Evolutionary conservation across 2,113 vertebrate genomes (phyloP).

Genomic region (Tyrannus savana): DNA sequence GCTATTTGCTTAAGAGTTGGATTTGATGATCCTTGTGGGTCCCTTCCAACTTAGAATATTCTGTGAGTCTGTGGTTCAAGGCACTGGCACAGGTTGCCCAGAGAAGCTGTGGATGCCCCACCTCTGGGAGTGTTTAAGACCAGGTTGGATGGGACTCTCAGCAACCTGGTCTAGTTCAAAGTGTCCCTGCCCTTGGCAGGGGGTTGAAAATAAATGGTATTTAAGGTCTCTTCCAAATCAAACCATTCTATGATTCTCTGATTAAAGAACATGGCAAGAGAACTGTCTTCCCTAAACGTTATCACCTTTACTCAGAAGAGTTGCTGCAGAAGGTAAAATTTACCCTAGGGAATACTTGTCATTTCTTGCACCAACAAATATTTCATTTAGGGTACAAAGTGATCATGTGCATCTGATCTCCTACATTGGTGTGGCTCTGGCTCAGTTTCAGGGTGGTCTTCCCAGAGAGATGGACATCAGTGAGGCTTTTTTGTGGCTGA

Average conservation of each 20-base stretch:
- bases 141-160: background rate
- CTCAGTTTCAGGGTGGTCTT: background rate
- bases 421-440: background rate
- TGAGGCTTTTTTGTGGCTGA: background rate
- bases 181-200: background rate
- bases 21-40: background rate
- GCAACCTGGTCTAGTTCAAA: fast-evolving
- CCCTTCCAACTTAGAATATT: background rate
- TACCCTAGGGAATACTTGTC: fast-evolving
- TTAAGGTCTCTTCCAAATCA: background rate
- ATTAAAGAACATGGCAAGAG: background rate
- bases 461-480: background rate
- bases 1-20: background rate
- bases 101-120: background rate
- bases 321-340: background rate
- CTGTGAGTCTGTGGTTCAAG: background rate
- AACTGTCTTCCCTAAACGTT: background rate
- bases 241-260: background rate
- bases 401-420: background rate
- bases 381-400: background rate
- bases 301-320: background rate
- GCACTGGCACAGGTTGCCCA: fast-evolving
- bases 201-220: fast-evolving
- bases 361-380: background rate
- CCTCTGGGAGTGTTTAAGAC: background rate